Conservation (phyloP, 2,797 vertebrate species). For the Carapus acus region DNA sequence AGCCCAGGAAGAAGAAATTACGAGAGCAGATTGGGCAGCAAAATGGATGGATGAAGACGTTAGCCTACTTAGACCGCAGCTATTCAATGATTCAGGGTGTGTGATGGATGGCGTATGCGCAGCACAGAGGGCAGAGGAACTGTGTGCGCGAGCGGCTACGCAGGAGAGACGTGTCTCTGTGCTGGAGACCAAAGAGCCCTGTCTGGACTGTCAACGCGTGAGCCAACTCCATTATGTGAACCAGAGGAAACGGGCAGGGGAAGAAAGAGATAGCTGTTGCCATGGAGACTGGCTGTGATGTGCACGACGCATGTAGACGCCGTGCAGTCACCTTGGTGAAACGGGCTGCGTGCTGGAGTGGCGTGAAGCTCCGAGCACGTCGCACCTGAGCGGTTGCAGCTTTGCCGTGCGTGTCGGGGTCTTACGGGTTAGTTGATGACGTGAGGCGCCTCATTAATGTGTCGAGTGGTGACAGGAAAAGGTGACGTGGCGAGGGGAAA, state of each 20-base stretch:
- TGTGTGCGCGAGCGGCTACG: not conserved
- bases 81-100: too few relatives aligned
- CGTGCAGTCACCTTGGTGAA: constrained; percentile 40
- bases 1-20: not conserved
- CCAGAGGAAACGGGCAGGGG: too few relatives aligned
- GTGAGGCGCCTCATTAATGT: constrained; percentile 9
- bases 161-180: not conserved
- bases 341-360: constrained; percentile 24
- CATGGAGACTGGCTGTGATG: constrained; percentile 62
- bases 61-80: too few relatives aligned
- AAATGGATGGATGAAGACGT: not conserved
- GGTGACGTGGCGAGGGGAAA: constrained; percentile 1
- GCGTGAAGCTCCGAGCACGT: constrained; percentile 14
- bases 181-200: constrained; percentile 1
- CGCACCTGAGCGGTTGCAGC: constrained; percentile 1
- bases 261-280: constrained; percentile 67
- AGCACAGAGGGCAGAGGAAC: not conserved
- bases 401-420: constrained; percentile 1
- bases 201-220: not conserved
- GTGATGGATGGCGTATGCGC: too few relatives aligned
- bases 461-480: not conserved
- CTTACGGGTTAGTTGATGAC: not conserved
- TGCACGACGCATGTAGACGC: constrained; percentile 42
- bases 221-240: constrained; percentile 1
- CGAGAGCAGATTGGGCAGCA: not conserved